These are phyloP conservation scores for Columba guinea DNA, from an alignment of 2,797 vertebrate genomes.

Conservation along the genomic window DNA sequence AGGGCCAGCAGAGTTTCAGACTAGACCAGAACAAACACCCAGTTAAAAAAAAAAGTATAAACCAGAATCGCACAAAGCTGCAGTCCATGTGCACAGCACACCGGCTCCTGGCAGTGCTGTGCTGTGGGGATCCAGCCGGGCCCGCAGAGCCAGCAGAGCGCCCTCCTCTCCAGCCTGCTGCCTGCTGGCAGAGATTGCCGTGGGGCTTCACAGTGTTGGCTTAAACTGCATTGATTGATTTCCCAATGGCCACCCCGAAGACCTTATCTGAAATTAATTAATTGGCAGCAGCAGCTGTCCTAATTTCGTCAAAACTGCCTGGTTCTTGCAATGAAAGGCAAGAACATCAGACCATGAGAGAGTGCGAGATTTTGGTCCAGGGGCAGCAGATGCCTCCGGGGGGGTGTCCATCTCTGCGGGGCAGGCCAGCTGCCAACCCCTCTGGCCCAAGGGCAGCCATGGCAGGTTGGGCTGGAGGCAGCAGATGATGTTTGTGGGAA, in stretches of 20 bases:
- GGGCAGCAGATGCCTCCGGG: not conserved
- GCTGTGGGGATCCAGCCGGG: not conserved
- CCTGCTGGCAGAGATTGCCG: not conserved
- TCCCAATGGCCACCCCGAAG: not conserved
- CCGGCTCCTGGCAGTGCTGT: not conserved
- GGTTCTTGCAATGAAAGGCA: not conserved
- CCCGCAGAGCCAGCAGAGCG: rapidly evolving
- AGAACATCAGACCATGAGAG: not conserved
- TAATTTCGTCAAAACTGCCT: not conserved
- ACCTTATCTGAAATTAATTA: not conserved
- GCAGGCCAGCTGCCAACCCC: not conserved
- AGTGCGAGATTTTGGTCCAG: not conserved
- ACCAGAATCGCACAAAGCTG: not conserved
- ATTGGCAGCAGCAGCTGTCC: not conserved
- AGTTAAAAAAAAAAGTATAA: not conserved
- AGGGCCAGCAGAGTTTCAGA: not conserved
- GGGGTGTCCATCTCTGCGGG: rapidly evolving
- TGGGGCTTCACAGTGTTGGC: not conserved
- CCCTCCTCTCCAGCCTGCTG: not conserved
- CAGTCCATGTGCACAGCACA: rapidly evolving
- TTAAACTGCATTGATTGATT: not conserved
- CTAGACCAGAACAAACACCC: not conserved
- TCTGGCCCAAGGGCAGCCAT: rapidly evolving
- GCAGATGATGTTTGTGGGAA: not conserved
- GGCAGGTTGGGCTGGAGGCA: not conserved